These are phyloP conservation scores for Linepithema humile DNA, from an alignment of 1,140 invertebrate species.

Conservation along the genomic window DNA sequence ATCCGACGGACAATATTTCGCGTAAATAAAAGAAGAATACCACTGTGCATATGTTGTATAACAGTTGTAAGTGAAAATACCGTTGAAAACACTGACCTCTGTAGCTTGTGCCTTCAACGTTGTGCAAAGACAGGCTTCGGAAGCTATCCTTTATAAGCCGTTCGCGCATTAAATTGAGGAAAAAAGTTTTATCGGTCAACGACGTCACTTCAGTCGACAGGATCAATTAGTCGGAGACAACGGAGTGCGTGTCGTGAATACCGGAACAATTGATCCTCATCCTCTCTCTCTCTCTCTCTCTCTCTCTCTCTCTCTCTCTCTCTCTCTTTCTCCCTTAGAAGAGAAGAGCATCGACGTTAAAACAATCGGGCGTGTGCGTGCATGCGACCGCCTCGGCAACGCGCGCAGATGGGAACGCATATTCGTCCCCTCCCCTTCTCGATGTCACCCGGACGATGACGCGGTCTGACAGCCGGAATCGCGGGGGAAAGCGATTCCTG, in stretches of 20 bases:
- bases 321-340: not conserved
- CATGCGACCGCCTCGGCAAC: not conserved
- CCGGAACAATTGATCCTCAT: slow-evolving; percentile 26
- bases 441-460: slow-evolving; percentile 67
- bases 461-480: slow-evolving; percentile 58
- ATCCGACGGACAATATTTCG: not conserved
- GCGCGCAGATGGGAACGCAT: slow-evolving; percentile 5
- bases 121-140: not conserved
- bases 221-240: slow-evolving; percentile 55
- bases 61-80: not conserved
- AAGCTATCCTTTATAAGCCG: not conserved
- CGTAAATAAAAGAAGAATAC: not conserved
- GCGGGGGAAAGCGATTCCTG: slow-evolving; percentile 66
- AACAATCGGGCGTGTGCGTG: slow-evolving; percentile 26
- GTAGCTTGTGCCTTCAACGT: not conserved
- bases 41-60: too few relatives aligned
- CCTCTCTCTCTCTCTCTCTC: not conserved
- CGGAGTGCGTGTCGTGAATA: slow-evolving; percentile 47
- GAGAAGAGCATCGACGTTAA: slow-evolving; percentile 31
- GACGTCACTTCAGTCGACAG: not conserved
- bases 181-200: slow-evolving; percentile 4
- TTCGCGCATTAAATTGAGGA: slow-evolving; percentile 13
- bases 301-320: not conserved
- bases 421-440: slow-evolving; percentile 22
- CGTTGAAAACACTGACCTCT: not conserved